Percentiles rank a stretch among this genome's conserved stretches.
Evolutionary conservation across 2,113 vertebrate species (phyloP).

Genomic region (Hippolais icterina): DNA sequence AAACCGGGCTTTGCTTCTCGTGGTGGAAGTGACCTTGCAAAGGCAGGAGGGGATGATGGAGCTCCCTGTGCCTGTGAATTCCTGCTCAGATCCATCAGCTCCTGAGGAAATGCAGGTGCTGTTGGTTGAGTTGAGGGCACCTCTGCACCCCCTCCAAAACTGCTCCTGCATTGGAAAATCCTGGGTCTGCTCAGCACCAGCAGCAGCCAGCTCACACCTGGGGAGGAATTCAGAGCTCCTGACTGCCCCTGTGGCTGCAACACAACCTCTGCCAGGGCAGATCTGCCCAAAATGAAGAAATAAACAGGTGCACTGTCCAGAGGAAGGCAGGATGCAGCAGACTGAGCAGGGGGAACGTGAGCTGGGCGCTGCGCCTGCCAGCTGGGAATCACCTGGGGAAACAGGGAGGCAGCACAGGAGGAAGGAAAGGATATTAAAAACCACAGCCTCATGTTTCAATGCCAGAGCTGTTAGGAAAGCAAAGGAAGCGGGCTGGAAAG

Average conservation of each 20-base stretch:
- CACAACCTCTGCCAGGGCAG: not conserved
- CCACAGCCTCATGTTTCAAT: conserved; percentile 41
- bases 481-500: conserved; percentile 8
- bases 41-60: not conserved
- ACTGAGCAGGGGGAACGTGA: not conserved
- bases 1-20: not conserved
- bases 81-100: not conserved
- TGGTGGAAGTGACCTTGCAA: not conserved
- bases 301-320: too few relatives aligned
- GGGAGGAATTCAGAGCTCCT: not conserved
- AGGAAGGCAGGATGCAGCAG: too few relatives aligned
- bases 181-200: not conserved
- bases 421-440: conserved; percentile 46
- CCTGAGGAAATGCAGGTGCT: not conserved
- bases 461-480: conserved; percentile 27
- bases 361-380: not conserved
- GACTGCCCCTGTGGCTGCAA: not conserved
- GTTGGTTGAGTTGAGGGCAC: not conserved
- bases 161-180: not conserved
- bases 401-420: not conserved
- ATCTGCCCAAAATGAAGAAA: not conserved
- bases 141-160: not conserved
- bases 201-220: not conserved
- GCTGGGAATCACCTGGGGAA: conserved; percentile 33
- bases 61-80: not conserved